Evolutionary conservation across 2,113 vertebrate genomes (phyloP).

Genomic region (Athene cunicularia): DNA sequence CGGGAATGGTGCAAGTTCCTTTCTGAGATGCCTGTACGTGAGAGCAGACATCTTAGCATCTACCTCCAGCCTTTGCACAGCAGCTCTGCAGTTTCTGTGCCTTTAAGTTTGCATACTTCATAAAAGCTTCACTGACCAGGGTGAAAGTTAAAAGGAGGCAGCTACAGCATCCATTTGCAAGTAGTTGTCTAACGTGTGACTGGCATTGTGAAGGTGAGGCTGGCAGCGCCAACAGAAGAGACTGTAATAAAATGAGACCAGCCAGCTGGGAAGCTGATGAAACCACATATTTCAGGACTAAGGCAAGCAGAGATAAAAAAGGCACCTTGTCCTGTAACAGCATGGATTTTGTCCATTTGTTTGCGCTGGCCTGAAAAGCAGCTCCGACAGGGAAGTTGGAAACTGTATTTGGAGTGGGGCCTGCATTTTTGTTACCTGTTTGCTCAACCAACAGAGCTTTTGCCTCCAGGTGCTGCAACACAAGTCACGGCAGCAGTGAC

Average conservation of each 20-base stretch:
- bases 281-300: background rate
- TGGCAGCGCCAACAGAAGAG: background rate
- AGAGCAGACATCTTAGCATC: background rate
- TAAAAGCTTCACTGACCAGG: background rate
- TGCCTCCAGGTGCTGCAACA: background rate
- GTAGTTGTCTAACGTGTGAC: background rate
- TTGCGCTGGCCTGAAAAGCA: background rate
- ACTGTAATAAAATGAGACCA: background rate
- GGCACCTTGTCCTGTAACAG: background rate
- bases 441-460: background rate
- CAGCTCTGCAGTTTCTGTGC: background rate
- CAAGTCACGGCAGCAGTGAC: background rate
- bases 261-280: background rate
- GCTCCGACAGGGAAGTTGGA: background rate
- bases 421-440: background rate
- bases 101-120: fast-evolving
- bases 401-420: background rate
- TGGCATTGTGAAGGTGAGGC: background rate
- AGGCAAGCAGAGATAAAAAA: background rate
- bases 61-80: background rate
- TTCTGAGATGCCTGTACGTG: background rate
- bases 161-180: background rate
- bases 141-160: background rate
- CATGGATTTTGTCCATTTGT: fast-evolving
- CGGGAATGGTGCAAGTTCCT: fast-evolving